A percentile compares a stretch with the other conserved stretches of the same genome.
Conservation (phyloP, 2,797 vertebrate genomes). For the Petrocephalus sullivani region DNA sequence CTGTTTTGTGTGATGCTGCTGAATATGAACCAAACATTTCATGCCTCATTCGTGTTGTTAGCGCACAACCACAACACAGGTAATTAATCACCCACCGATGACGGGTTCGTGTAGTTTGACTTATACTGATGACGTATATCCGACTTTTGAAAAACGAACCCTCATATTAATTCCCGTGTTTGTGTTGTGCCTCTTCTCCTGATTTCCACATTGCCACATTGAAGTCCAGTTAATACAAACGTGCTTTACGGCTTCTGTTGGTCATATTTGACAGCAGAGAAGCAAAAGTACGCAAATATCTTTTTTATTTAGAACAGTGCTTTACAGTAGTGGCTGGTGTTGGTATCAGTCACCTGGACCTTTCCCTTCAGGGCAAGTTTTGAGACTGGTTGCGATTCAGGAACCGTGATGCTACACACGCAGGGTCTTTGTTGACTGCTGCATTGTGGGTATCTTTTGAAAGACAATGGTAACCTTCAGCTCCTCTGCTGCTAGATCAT, state of each 20-base stretch:
- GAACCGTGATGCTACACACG: background rate
- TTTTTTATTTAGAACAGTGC: background rate
- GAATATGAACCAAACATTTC: background rate
- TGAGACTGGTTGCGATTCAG: background rate
- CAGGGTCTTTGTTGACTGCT: background rate
- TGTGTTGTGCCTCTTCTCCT: background rate
- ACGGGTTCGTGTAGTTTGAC: background rate
- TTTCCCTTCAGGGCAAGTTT: background rate
- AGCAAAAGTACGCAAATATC: background rate
- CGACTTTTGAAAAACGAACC: background rate
- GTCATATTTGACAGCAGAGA: background rate
- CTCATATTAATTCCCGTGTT: background rate
- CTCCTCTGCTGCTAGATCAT: background rate
- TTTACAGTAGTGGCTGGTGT: background rate
- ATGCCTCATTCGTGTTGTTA: background rate
- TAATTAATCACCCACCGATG: background rate
- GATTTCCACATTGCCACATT: background rate
- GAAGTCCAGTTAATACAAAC: background rate
- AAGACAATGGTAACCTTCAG: constrained; percentile 18
- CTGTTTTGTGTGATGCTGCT: background rate
- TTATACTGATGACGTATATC: background rate
- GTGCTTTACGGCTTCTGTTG: background rate
- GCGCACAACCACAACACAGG: background rate
- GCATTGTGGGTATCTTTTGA: constrained; percentile 12
- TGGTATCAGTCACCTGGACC: background rate